phyloP scores from a whole-genome alignment of 2,888 invertebrate genomes.

The Caenorhabditis plicata region DNA sequence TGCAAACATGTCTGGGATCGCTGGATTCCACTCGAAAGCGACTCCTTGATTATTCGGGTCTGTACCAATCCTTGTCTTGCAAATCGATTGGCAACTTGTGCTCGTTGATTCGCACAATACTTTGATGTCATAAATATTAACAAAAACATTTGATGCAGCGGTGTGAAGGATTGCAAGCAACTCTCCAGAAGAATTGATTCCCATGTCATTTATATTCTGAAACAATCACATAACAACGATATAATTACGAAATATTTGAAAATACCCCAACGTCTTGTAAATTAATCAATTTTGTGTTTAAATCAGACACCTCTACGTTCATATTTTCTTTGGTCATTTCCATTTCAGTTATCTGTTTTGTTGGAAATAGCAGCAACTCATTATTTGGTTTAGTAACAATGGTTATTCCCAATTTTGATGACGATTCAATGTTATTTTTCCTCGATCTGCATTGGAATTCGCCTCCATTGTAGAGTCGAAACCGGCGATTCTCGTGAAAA shows the following conservation, averaged over 20 bases:
- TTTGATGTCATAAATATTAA: conserved; percentile 42
- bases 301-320: conserved; percentile 36
- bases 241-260: neutral
- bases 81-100: conserved; percentile 5
- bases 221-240: neutral
- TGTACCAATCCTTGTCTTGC: conserved; percentile 32
- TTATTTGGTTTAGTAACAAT: conserved; percentile 13
- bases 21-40: conserved; percentile 54
- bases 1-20: conserved; percentile 44
- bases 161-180: conserved; percentile 41
- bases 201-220: conserved; percentile 24
- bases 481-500: no score
- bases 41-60: conserved; percentile 26
- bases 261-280: conserved; percentile 17
- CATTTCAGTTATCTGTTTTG: conserved; percentile 13
- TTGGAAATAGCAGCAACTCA: conserved; percentile 24
- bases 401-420: conserved; percentile 22
- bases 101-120: conserved; percentile 11
- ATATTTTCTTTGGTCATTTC: conserved; percentile 29
- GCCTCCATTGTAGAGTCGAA: no score
- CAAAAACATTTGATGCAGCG: conserved; percentile 40
- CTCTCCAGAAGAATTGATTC: conserved; percentile 41
- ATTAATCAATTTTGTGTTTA: conserved; percentile 16
- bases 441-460: no score
- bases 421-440: conserved; percentile 12